Evolutionary conservation across 2,113 vertebrate genomes (phyloP), one percentile per base, ranked within the genome.

Genomic region (Syngnathoides biaculeatus): DNA sequence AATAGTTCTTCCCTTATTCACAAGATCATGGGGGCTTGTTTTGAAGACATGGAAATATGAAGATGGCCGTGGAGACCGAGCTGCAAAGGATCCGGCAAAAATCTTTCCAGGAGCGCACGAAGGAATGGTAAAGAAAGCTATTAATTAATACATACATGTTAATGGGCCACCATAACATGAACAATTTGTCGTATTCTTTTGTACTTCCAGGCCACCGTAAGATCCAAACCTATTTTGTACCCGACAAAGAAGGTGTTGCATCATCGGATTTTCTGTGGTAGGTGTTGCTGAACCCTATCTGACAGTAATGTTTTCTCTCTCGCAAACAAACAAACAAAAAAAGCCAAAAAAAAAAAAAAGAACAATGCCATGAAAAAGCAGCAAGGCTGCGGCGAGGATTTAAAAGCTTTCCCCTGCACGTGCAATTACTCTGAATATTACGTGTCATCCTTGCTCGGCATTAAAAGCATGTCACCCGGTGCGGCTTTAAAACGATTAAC

Each of bases 341-440:
- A n/a, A n/a, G n/a, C n/a, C n/a, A n/a, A n/a, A n/a, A n/a, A n/a
- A n/a, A n/a, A n/a, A n/a, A n/a, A 70, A 57, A 71, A 75, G 53
- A 57, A 47, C 60, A 61, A 65, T 64, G 65, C 59, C 69, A 68
- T 72, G 69, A 76, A 65, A 59, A 52, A n/a, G 48, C 48, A 39
- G 38, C 74, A 59, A 55, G 69, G 7, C 71, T 74, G 55, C 26
- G 14, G 68, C 26, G 57, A 77, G 68, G 73, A 77, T 67, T 82
- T 78, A 76, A 87, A 75, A 81, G 69, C 64, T 65, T 67, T 69
- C 66, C 65, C 60, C 80, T 80, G 72, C 86, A 90, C 79, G 65
- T 90, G 86, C 86, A 89, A 91, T 91, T 90, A 91, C 72, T 70
- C 66, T 82, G 83, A 87, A 89, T 83, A 87, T 78, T 74, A 82